A percentile compares a stretch with the other conserved stretches of the same genome.
Conservation (phyloP, 1,140 invertebrate genomes). For the Drosophila jambulina region DNA sequence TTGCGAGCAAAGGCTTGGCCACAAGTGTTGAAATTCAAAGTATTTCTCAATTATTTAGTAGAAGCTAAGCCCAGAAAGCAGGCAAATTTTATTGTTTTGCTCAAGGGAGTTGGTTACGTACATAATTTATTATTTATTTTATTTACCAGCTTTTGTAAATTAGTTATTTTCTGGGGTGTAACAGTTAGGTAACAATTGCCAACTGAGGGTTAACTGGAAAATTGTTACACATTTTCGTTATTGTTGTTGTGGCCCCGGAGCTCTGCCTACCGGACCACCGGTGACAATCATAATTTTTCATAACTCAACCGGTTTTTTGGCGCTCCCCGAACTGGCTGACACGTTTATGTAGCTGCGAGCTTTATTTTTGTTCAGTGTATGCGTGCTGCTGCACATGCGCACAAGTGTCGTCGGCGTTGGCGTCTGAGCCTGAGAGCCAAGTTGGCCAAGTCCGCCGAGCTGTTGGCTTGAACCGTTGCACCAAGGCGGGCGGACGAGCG, state of each 20-base stretch:
- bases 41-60: not conserved
- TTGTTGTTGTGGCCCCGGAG: constrained; percentile 38
- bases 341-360: constrained; percentile 66
- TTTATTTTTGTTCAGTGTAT: constrained; percentile 29
- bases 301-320: constrained; percentile 75
- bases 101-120: too few relatives aligned
- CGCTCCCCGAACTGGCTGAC: constrained; percentile 55
- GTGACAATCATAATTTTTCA: constrained; percentile 84
- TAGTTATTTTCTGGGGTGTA: not conserved
- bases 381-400: constrained; percentile 65
- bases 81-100: not conserved
- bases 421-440: constrained; percentile 32
- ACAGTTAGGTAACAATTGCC: not conserved
- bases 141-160: not conserved
- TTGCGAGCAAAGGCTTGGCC: not conserved
- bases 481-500: constrained; percentile 9
- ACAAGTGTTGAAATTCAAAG: constrained; percentile 1
- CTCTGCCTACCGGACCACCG: constrained; percentile 45
- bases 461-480: constrained; percentile 12
- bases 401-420: constrained; percentile 74
- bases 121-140: not conserved
- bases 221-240: constrained; percentile 73
- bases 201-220: constrained; percentile 73
- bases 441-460: constrained; percentile 13
- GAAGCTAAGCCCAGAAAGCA: not conserved